phyloP scores from a whole-genome alignment of 2,888 invertebrate species.

The Notodonta dromedarius region DNA sequence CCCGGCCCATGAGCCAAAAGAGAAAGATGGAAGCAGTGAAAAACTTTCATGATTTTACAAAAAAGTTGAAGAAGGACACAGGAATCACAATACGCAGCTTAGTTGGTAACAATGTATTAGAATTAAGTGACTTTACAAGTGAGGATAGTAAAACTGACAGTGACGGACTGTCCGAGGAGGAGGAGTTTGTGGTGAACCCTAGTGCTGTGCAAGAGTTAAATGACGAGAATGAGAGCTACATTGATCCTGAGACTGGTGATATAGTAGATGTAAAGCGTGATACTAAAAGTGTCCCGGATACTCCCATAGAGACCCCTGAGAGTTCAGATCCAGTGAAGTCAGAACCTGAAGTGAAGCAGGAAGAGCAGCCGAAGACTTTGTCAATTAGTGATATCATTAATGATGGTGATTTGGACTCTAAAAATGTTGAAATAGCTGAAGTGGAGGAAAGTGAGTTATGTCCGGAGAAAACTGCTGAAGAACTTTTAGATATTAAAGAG shows the following conservation, averaged over 20 bases:
- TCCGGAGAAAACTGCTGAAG: constrained; percentile 71
- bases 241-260: constrained; percentile 81
- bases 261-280: constrained; percentile 61
- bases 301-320: constrained; percentile 28
- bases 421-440: constrained; percentile 80
- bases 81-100: constrained; percentile 78
- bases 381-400: constrained; percentile 80
- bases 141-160: constrained; percentile 73
- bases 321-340: constrained; percentile 17
- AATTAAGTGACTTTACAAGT: constrained; percentile 79
- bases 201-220: constrained; percentile 75
- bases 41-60: constrained; percentile 79
- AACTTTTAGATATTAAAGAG: constrained; percentile 69
- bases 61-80: constrained; percentile 81
- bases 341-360: constrained; percentile 18
- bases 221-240: constrained; percentile 78
- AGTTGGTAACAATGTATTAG: constrained; percentile 78
- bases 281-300: constrained; percentile 23
- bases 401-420: constrained; percentile 76
- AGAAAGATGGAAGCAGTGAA: constrained; percentile 81
- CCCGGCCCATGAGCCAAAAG: constrained; percentile 77
- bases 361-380: constrained; percentile 69
- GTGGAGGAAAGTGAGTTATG: constrained; percentile 75
- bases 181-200: constrained; percentile 78
- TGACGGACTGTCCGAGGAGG: constrained; percentile 80